Evolutionary conservation across 2,888 invertebrate species (phyloP).

Genomic region (Cerceris ruficornis): DNA sequence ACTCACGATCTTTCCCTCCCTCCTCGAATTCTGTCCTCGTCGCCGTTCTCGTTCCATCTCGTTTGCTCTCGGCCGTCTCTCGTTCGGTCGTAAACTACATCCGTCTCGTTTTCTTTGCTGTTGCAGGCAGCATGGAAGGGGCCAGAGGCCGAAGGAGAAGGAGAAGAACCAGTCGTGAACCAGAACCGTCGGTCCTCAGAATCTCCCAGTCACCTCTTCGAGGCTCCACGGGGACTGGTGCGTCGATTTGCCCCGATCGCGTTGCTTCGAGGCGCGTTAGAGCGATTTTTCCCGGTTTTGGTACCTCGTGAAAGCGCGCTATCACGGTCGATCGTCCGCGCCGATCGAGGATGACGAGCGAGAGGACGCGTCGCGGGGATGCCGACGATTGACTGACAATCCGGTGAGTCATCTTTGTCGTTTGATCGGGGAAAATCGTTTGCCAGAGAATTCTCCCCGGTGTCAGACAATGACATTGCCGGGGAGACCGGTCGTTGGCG

Average conservation of each 20-base stretch:
- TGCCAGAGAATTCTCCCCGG: neutral
- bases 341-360: constrained; percentile 35
- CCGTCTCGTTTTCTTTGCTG: constrained; percentile 57
- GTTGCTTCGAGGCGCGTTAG: constrained; percentile 23
- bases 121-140: constrained; percentile 58
- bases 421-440: constrained; percentile 28
- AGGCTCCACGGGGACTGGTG: constrained; percentile 64
- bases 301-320: neutral
- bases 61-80: neutral
- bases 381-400: constrained; percentile 32
- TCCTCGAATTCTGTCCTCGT: constrained; percentile 35
- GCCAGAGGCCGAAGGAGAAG: constrained; percentile 67
- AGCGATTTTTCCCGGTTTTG: constrained; percentile 18
- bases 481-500: constrained; percentile 28
- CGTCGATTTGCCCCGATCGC: constrained; percentile 49
- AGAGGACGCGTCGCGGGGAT: constrained; percentile 16
- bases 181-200: constrained; percentile 72
- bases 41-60: constrained; percentile 16
- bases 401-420: constrained; percentile 37
- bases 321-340: constrained; percentile 13
- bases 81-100: constrained; percentile 26
- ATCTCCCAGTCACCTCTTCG: constrained; percentile 71
- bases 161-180: constrained; percentile 71
- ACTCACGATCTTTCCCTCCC: neutral
- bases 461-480: constrained; percentile 29